Conservation (phyloP, 2,888 invertebrate genomes). For the Minunthozetes semirufus region DNA sequence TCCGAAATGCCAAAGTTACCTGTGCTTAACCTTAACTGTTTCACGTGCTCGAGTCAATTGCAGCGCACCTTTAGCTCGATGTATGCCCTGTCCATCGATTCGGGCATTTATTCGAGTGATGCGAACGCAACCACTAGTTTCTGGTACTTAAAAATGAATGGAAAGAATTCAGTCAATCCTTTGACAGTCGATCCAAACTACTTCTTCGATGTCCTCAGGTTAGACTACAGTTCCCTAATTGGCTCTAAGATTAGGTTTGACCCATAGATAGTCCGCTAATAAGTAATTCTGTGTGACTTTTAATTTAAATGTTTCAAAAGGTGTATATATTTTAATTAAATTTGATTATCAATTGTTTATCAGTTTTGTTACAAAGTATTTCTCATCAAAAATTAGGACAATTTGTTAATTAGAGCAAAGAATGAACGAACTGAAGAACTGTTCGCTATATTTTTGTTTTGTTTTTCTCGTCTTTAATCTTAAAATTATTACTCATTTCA, state of each 20-base stretch:
- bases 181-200: constrained; percentile 24
- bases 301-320: neutral
- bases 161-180: constrained; percentile 26
- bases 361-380: neutral
- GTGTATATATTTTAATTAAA: neutral
- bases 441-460: neutral
- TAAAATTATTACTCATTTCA: neutral
- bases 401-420: neutral
- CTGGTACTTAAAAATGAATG: constrained; percentile 31
- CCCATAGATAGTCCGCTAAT: neutral
- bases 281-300: neutral
- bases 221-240: neutral
- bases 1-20: constrained; percentile 11
- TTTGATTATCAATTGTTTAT: neutral
- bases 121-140: constrained; percentile 30
- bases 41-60: constrained; percentile 12
- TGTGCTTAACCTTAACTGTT: neutral
- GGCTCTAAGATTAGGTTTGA: too few species aligned
- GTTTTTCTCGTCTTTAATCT: constrained; percentile 1
- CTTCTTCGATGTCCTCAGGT: constrained; percentile 27
- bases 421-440: neutral
- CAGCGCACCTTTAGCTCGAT: neutral
- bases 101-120: constrained; percentile 18
- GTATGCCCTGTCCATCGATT: constrained; percentile 9
- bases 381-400: neutral